phyloP scores from a whole-genome alignment of 2,797 vertebrate species.

The Crax fasciolata region DNA sequence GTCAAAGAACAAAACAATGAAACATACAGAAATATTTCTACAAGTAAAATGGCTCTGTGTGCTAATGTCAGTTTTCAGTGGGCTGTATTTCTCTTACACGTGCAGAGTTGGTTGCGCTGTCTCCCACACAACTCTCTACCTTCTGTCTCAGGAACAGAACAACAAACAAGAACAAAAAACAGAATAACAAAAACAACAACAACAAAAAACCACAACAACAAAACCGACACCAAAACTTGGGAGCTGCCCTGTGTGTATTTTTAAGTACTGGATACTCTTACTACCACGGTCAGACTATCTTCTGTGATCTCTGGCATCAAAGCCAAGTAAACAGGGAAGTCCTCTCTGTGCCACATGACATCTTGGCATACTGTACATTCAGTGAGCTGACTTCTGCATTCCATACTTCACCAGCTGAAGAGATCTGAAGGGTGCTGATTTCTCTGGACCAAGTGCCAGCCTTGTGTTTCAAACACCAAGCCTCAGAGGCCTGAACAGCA shows the following conservation, averaged over 20 bases:
- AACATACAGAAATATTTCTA: background rate
- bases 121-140: background rate
- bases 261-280: background rate
- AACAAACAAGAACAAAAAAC: too few species aligned
- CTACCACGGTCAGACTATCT: background rate
- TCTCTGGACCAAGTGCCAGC: background rate
- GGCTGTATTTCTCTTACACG: background rate
- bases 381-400: background rate
- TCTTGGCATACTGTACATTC: background rate
- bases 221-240: background rate
- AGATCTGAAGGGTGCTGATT: background rate
- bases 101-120: background rate
- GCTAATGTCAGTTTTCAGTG: background rate
- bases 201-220: background rate
- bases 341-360: background rate
- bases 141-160: background rate
- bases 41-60: background rate
- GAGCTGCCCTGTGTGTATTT: background rate
- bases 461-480: background rate
- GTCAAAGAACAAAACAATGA: background rate
- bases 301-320: background rate
- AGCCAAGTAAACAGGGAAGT: background rate
- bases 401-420: background rate
- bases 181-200: background rate
- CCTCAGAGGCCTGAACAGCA: background rate